Evolutionary conservation across 2,888 invertebrate genomes (phyloP).

Genomic region (Boloria selene): DNA sequence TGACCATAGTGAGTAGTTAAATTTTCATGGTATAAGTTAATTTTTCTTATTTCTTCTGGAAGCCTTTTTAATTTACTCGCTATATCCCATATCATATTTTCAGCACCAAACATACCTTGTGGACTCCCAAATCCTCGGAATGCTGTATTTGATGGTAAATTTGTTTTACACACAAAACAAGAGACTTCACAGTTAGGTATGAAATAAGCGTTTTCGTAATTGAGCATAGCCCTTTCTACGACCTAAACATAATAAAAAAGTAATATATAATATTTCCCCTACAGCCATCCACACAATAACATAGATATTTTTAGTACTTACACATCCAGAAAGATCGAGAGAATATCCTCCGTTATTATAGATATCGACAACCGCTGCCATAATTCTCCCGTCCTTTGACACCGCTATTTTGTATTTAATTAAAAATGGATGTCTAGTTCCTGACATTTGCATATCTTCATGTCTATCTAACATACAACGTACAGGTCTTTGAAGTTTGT

Average conservation of each 20-base stretch:
- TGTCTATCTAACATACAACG: constrained; percentile 95
- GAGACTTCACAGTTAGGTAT: constrained; percentile 87
- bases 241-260: constrained; percentile 78
- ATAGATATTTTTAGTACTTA: constrained; percentile 63
- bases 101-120: constrained; percentile 94
- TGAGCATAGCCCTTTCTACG: constrained; percentile 91
- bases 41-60: constrained; percentile 83
- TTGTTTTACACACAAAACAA: constrained; percentile 92
- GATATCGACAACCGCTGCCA: constrained; percentile 87
- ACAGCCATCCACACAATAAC: too few relatives aligned
- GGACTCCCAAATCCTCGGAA: constrained; percentile 96
- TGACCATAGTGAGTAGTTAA: constrained; percentile 90
- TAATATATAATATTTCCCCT: background rate
- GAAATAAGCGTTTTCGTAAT: constrained; percentile 91
- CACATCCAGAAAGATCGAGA: constrained; percentile 89
- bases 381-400: constrained; percentile 87
- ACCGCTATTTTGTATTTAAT: constrained; percentile 93
- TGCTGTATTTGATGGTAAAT: constrained; percentile 95
- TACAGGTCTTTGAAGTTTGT: constrained; percentile 89
- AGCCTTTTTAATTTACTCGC: constrained; percentile 86
- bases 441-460: constrained; percentile 96
- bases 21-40: constrained; percentile 93
- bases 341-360: constrained; percentile 94
- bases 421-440: constrained; percentile 94
- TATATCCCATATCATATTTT: constrained; percentile 89